These are phyloP conservation scores for Xestia xanthographa DNA, from an alignment of 2,888 invertebrate genomes.

Conservation along the genomic window DNA sequence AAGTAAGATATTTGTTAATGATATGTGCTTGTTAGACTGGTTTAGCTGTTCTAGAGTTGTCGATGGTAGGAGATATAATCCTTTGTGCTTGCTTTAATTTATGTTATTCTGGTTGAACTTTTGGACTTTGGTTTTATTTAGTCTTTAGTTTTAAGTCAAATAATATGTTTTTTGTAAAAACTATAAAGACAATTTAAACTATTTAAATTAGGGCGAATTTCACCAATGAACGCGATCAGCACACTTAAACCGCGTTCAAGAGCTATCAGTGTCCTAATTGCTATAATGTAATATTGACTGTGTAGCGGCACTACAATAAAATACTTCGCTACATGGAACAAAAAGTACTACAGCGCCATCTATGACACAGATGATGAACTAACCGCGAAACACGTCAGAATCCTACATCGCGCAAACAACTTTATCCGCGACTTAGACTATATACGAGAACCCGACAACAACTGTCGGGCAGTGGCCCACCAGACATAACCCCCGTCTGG, in stretches of 20 bases:
- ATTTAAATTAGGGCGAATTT: not conserved
- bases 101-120: constrained; percentile 7
- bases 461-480: too few relatives aligned
- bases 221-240: not conserved
- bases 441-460: too few relatives aligned
- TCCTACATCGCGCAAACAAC: too few relatives aligned
- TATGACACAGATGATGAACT: too few relatives aligned
- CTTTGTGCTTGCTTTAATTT: constrained; percentile 41
- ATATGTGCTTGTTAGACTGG: constrained; percentile 60
- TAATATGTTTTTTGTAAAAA: not conserved
- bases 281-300: not conserved
- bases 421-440: too few relatives aligned
- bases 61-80: constrained; percentile 30
- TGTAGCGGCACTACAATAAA: too few relatives aligned
- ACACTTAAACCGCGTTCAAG: not conserved
- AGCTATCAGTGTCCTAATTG: not conserved
- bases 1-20: constrained; percentile 65
- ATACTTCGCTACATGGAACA: too few relatives aligned
- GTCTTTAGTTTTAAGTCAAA: not conserved
- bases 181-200: not conserved
- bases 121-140: constrained; percentile 10
- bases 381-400: too few relatives aligned
- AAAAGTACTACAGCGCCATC: too few relatives aligned
- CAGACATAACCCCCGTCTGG: too few relatives aligned
- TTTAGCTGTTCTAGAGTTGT: constrained; percentile 48